These are phyloP conservation scores for Hiodon tergisus DNA, from an alignment of 2,113 vertebrate genomes.

Conservation along the genomic window DNA sequence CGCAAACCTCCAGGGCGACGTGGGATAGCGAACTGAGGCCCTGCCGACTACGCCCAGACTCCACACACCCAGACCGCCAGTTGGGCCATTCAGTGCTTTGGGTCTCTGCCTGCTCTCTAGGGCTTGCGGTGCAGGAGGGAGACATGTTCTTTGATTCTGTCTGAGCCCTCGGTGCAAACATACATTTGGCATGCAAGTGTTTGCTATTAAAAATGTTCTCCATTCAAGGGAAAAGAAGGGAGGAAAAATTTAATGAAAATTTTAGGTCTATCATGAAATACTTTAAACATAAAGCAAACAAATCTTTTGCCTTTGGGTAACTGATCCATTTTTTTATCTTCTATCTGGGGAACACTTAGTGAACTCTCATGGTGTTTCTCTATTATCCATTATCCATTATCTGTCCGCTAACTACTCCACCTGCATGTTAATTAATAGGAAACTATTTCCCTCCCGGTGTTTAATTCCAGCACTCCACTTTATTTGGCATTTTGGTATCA, in stretches of 20 bases:
- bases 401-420: slow-evolving; percentile 58
- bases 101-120: background rate
- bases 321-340: too few species aligned
- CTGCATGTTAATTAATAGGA: slow-evolving; percentile 55
- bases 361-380: background rate
- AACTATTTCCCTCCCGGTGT: slow-evolving; percentile 54
- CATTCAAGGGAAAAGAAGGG: background rate
- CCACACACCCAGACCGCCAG: too few species aligned
- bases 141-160: background rate
- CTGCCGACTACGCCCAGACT: too few species aligned
- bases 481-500: slow-evolving; percentile 49
- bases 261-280: background rate
- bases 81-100: background rate
- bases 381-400: slow-evolving; percentile 5
- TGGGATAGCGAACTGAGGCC: too few species aligned
- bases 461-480: slow-evolving; percentile 43
- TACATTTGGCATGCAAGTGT: background rate
- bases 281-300: slow-evolving; percentile 34
- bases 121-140: background rate
- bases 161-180: background rate
- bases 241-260: background rate
- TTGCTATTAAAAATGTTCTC: slow-evolving; percentile 3
- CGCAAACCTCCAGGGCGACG: too few species aligned
- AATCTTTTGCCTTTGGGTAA: background rate
- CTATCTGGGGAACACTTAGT: too few species aligned